Evolutionary conservation across 1,140 invertebrate species (phyloP).

Genomic region (Littorina saxatilis): DNA sequence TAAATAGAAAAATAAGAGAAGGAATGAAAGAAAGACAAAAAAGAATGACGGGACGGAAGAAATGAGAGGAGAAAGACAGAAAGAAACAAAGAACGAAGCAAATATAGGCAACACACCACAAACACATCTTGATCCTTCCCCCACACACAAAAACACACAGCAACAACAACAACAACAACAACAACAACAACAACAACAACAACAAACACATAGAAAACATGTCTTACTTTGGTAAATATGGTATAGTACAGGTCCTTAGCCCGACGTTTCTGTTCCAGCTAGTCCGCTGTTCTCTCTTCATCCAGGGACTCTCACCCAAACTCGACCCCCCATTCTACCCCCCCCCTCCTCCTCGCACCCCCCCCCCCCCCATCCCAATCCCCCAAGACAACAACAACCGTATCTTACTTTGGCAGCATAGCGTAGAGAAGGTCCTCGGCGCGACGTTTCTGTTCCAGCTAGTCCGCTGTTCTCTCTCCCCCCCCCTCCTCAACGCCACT

Average conservation of each 20-base stretch:
- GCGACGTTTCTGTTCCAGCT: background rate
- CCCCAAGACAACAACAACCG: background rate
- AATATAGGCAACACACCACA: no score
- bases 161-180: no score
- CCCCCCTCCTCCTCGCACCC: background rate
- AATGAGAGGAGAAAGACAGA: no score
- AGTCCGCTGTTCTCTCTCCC: background rate
- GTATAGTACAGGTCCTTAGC: slow-evolving; percentile 87
- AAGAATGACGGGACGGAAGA: no score
- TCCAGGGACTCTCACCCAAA: no score
- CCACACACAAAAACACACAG: no score
- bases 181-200: background rate
- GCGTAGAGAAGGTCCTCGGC: slow-evolving; percentile 86
- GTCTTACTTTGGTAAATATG: slow-evolving; percentile 81
- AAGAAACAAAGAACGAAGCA: no score
- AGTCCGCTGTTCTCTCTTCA: background rate
- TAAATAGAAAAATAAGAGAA: no score
- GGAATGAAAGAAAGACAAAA: no score
- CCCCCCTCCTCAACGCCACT: background rate
- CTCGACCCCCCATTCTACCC: background rate
- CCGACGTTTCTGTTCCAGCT: background rate
- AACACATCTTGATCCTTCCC: no score
- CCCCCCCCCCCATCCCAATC: no score
- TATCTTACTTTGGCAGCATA: slow-evolving; percentile 80
- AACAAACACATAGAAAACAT: background rate